Percentiles rank a stretch among this genome's conserved stretches.
These are phyloP conservation scores for Agapetus fuscipes DNA, from an alignment of 2,888 invertebrate species.

Conservation along the genomic window DNA sequence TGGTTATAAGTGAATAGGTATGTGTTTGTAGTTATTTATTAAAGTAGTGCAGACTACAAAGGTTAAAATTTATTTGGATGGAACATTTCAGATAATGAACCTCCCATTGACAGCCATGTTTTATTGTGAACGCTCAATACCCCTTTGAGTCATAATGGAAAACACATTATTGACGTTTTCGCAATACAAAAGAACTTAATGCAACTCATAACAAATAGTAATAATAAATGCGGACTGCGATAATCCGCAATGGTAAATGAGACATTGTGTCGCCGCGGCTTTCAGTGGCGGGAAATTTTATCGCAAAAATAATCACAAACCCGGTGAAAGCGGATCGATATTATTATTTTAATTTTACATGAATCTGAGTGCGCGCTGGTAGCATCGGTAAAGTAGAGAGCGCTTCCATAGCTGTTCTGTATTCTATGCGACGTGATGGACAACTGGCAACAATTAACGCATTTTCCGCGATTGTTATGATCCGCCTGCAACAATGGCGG, in stretches of 20 bases:
- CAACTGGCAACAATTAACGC: conserved; percentile 21
- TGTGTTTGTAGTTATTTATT: too few species aligned
- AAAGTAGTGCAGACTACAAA: too few species aligned
- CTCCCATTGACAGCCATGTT: too few species aligned
- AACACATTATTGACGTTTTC: background rate
- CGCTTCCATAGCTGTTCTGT: conserved; percentile 5
- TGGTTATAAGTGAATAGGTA: too few species aligned
- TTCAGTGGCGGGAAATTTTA: conserved; percentile 9
- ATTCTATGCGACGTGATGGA: conserved; percentile 17
- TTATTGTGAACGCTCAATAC: too few species aligned
- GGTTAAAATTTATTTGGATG: too few species aligned
- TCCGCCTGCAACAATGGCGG: conserved; percentile 13
- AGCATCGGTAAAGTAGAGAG: background rate
- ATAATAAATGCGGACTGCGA: background rate
- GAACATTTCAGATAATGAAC: too few species aligned
- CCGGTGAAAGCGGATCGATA: conserved; percentile 3
- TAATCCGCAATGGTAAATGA: background rate
- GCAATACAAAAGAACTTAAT: background rate
- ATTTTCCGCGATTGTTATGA: conserved; percentile 21
- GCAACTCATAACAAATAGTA: background rate
- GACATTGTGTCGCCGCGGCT: background rate
- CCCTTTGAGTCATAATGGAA: background rate
- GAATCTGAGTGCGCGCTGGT: background rate
- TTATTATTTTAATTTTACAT: conserved; percentile 7
- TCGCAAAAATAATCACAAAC: conserved; percentile 7